These are phyloP conservation scores for Euura lappo DNA, from an alignment of 1,140 invertebrate genomes.

Conservation along the genomic window DNA sequence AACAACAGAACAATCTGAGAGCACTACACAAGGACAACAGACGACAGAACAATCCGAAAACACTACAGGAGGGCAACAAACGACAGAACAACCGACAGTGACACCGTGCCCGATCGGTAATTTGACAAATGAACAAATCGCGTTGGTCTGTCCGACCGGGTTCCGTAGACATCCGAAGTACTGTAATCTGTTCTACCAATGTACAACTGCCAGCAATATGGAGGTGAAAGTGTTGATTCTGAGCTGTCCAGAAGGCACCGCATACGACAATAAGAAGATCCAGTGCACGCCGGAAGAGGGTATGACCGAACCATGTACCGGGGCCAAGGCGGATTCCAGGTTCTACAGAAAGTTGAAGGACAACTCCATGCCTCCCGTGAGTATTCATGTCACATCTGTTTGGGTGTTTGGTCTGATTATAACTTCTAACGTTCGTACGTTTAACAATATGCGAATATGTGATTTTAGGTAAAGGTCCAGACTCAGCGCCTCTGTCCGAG, in stretches of 20 bases:
- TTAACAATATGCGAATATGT: neutral
- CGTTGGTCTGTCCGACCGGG: constrained; percentile 78
- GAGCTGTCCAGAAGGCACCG: constrained; percentile 76
- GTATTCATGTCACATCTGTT: constrained; percentile 37
- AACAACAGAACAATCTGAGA: constrained; percentile 21
- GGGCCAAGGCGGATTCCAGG: constrained; percentile 59
- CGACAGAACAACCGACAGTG: neutral
- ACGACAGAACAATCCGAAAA: constrained; percentile 38
- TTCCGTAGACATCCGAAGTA: constrained; percentile 83
- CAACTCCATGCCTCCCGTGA: constrained; percentile 66
- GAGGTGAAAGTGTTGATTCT: constrained; percentile 76
- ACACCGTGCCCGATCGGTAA: constrained; percentile 45
- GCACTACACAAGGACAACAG: constrained; percentile 32
- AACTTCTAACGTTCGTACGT: neutral
- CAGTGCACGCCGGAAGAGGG: constrained; percentile 71
- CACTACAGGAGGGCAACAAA: constrained; percentile 11
- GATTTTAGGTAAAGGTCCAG: constrained; percentile 64
- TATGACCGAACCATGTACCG: constrained; percentile 64
- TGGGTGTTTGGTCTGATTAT: neutral
- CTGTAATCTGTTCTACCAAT: constrained; percentile 86
- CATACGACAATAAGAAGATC: constrained; percentile 75
- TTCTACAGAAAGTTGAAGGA: constrained; percentile 63
- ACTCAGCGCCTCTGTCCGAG: constrained; percentile 68
- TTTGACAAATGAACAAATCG: constrained; percentile 68
- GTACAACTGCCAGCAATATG: constrained; percentile 68